phyloP scores from a whole-genome alignment of 1,140 invertebrate species.

The Plectrocnemia conspersa region DNA sequence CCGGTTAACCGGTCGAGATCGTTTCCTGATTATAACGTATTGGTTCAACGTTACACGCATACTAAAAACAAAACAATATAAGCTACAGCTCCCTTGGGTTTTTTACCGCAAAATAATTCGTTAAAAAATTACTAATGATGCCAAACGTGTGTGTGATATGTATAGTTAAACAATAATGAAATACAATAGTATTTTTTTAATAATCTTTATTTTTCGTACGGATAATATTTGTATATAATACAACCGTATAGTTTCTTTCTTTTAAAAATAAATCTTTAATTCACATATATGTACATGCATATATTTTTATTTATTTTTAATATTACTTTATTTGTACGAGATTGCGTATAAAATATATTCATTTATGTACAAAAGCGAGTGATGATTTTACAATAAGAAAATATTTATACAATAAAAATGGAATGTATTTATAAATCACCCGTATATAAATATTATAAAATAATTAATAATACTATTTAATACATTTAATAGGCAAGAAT shows the following conservation, averaged over 20 bases:
- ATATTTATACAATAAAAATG: conserved; percentile 3
- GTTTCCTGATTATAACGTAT: conserved; percentile 21
- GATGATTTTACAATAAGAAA: no score
- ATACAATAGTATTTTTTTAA: no score
- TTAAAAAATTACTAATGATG: background rate
- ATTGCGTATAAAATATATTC: conserved; percentile 22
- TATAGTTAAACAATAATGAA: background rate
- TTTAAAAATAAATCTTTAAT: conserved; percentile 10
- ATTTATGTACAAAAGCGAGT: no score
- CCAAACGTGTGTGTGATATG: background rate
- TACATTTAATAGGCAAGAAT: no score
- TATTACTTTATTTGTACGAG: conserved; percentile 13
- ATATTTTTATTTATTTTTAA: background rate
- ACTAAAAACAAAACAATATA: background rate
- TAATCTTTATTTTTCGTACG: no score
- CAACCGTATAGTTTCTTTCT: no score
- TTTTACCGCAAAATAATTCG: conserved; percentile 11
- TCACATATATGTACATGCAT: background rate
- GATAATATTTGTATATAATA: no score
- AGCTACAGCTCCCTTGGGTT: conserved; percentile 19
- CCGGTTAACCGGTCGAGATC: conserved; percentile 25
- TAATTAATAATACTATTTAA: no score
- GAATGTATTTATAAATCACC: background rate
- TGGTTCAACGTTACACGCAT: conserved; percentile 3
- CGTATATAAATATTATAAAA: no score